A percentile compares a stretch with the other conserved stretches of the same genome.
phyloP scores from a whole-genome alignment of 1,140 invertebrate species.

The Portunus trituberculatus region DNA sequence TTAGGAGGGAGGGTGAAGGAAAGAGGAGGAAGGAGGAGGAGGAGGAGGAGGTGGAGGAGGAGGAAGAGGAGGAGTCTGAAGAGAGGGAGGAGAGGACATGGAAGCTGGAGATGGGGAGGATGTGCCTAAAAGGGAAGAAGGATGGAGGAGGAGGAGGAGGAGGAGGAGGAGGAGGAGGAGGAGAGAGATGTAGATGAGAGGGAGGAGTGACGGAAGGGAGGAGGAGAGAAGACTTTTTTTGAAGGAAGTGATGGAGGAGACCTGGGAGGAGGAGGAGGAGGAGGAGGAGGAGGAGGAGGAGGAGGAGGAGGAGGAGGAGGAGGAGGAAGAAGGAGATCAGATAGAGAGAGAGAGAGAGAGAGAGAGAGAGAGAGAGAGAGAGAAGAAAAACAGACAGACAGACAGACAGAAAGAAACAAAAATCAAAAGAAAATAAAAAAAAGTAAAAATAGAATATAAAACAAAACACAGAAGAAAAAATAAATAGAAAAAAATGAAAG shows the following conservation, averaged over 20 bases:
- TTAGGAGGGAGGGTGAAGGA: background rate
- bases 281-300: background rate
- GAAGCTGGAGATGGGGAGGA: background rate
- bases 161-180: slow-evolving; percentile 18
- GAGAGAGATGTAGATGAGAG: background rate
- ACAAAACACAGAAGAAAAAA: background rate
- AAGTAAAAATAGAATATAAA: too few relatives aligned
- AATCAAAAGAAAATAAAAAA: background rate
- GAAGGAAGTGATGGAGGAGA: background rate
- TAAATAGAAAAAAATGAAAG: background rate
- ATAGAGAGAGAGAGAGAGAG: background rate
- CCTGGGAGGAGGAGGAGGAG: background rate
- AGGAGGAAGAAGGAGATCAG: background rate
- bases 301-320: background rate
- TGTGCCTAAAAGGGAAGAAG: background rate
- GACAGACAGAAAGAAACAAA: background rate
- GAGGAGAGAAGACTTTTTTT: background rate
- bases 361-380: slow-evolving; percentile 39
- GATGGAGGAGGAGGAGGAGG: slow-evolving; percentile 5
- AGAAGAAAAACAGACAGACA: background rate
- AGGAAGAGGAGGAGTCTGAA: background rate
- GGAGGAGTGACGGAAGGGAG: background rate
- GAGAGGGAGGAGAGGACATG: background rate
- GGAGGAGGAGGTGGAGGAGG: background rate
- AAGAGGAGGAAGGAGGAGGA: too few relatives aligned